These are phyloP conservation scores for Gonioctena quinquepunctata DNA, from an alignment of 1,140 invertebrate species.

Conservation along the genomic window DNA sequence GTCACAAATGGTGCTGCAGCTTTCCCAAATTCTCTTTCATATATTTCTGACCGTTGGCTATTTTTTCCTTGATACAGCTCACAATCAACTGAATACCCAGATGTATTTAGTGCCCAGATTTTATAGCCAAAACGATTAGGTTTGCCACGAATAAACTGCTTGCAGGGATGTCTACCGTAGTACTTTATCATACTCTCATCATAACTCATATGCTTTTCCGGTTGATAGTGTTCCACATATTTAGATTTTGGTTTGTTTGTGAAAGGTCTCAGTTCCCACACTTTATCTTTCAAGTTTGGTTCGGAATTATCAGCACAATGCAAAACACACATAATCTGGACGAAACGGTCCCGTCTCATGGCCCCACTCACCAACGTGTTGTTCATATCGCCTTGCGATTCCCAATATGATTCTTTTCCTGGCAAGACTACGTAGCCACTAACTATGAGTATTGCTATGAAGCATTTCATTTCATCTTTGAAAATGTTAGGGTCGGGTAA, in stretches of 20 bases:
- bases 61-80: neutral
- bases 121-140: conserved; percentile 37
- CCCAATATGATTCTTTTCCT: conserved; percentile 45
- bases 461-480: no score
- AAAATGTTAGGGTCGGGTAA: no score
- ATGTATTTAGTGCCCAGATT: conserved; percentile 29
- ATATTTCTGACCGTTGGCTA: neutral
- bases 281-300: conserved; percentile 24
- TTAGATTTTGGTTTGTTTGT: conserved; percentile 25
- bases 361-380: conserved; percentile 38
- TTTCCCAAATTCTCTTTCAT: neutral
- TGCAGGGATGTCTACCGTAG: conserved; percentile 38
- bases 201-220: conserved; percentile 17
- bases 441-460: no score
- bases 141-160: conserved; percentile 42
- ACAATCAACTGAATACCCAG: conserved; percentile 24
- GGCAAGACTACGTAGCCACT: no score
- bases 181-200: conserved; percentile 47
- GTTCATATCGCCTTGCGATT: conserved; percentile 44
- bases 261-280: conserved; percentile 26
- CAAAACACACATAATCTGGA: conserved; percentile 45
- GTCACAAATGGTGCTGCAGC: neutral
- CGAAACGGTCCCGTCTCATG: conserved; percentile 47
- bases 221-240: conserved; percentile 20
- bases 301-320: conserved; percentile 41